Evolutionary conservation across 1,140 invertebrate genomes (phyloP), one percentile per base, ranked within the genome.

Genomic region (Drosophila guanche): DNA sequence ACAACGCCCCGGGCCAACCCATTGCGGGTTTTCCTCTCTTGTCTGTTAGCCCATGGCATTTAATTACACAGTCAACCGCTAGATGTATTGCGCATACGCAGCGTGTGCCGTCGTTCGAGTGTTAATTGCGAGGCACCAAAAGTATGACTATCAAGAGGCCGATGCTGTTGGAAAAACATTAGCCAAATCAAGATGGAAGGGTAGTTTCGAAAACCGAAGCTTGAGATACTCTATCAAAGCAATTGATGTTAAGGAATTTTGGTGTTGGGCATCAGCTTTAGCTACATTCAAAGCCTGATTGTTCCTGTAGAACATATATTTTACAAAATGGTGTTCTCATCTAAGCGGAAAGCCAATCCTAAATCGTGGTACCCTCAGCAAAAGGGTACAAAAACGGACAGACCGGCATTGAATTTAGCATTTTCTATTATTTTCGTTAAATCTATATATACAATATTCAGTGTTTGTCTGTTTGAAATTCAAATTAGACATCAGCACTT

Each of bases 401-500:
- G 29, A 8, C 8, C 29, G 12, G 33, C 33, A 37, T 37, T 37
- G 33, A 37, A 10, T 37, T 37, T 37, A 37, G 33, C 33, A 37
- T 57, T 57, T 53, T 73, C 52, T 74, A 65, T 29, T 51, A 72
- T 54, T 73, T 73, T 25, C 16, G 29, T 27, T 60, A 50, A 47
- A 42, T 52, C 33, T 48, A 51, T 73, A 45, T 48, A 43, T 45
- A 41, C 29, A 2, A 50, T 22, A 46, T 23, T 56, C 20, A 22
- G 46, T 66, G 51, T 63, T 59, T 68, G 70, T 41, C 79, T 84
- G 63, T 84, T 85, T 85, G 83, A 85, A 85, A 86, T 85, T 86
- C 81, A 86, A 85, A 85, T 85, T 85, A 85, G 81, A 80, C 81
- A 85, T 85, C 73, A 75, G 81, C 77, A 81, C 77, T 74, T 75